Evolutionary conservation across 2,113 vertebrate genomes (phyloP), one percentile per base, ranked within the genome.

Genomic region (Dermatemys mawii): DNA sequence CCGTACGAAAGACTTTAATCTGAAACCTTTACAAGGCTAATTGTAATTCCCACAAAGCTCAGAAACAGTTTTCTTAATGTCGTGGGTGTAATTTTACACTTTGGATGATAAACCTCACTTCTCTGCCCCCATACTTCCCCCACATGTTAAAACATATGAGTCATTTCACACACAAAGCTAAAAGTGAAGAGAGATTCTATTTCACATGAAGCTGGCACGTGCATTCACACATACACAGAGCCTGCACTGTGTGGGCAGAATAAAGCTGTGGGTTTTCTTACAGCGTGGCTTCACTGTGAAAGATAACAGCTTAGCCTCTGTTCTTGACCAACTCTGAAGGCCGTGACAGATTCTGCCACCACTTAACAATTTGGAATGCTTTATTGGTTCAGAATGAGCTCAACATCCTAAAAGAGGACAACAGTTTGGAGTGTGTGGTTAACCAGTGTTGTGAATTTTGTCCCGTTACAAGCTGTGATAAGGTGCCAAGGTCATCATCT

Each of bases 1-100:
- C 87, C 81, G 57, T 89, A 93, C 55, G 86, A 94, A 96, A 97
- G 80, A 63, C 89, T 93, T 93, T 96, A 95, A 96, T 88, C 83
- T 90, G 82, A 82, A 63, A 81, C 35, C 93, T 95, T 96, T 95
- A 93, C 29, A 63, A 97, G 86, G 84, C 96, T 96, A 94, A 95
- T 89, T 96, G 87, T 96, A 97, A 94, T 89, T 94, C 87, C 89
- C 51, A 92, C 16, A 57, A 78, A 94, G 87, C 91, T 96, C 89
- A 93, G 88, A 97, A 92, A 50, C 41, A 1, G 83, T 94, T 96
- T 89, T 54, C 32, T 82, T 89, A 93, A 81, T 94, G 78, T 91
- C 83, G 57, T 48, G 93, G 94, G 48, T 90, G 94, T 93, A 94
- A 96, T 14, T 6, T 67, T 95, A 95, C 92, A 96, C 84, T 86